phyloP scores from a whole-genome alignment of 2,113 vertebrate species.

The Malurus cyaneus region DNA sequence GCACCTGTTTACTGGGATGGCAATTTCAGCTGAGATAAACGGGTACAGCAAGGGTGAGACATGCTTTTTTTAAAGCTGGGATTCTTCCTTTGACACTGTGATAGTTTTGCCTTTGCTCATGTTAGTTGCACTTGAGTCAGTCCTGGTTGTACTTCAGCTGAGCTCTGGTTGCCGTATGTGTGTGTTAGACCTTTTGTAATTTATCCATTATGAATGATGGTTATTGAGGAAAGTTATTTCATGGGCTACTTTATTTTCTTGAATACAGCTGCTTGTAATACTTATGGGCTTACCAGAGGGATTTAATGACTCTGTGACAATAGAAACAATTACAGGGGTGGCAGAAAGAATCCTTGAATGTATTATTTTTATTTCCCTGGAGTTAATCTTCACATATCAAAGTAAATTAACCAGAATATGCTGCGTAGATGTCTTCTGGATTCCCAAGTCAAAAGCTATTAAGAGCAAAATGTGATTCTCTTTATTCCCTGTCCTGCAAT shows the following conservation, averaged over 20 bases:
- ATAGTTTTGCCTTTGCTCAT: neutral
- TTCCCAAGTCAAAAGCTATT: conserved; percentile 54
- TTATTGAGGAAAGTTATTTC: conserved; percentile 31
- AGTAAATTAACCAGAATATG: conserved; percentile 57
- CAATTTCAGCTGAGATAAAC: neutral
- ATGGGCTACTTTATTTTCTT: conserved; percentile 18
- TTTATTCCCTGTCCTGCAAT: neutral
- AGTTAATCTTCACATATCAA: conserved; percentile 53
- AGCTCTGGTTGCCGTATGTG: neutral
- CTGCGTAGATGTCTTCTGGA: conserved; percentile 15
- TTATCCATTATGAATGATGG: neutral
- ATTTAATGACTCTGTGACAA: conserved; percentile 45
- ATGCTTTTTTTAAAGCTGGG: neutral
- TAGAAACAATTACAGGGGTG: conserved; percentile 42
- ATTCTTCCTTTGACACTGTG: neutral
- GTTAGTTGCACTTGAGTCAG: neutral
- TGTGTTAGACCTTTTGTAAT: neutral
- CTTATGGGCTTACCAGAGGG: neutral
- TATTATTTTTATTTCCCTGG: conserved; percentile 64
- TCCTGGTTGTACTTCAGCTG: neutral
- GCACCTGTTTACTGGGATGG: neutral
- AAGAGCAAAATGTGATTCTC: conserved; percentile 30
- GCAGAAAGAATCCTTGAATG: conserved; percentile 36
- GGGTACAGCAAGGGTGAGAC: neutral
- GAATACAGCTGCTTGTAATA: neutral